Percentiles rank a stretch among this genome's conserved stretches.
These are phyloP conservation scores for Stramonita haemastoma DNA, from an alignment of 2,888 invertebrate species.

Conservation along the genomic window DNA sequence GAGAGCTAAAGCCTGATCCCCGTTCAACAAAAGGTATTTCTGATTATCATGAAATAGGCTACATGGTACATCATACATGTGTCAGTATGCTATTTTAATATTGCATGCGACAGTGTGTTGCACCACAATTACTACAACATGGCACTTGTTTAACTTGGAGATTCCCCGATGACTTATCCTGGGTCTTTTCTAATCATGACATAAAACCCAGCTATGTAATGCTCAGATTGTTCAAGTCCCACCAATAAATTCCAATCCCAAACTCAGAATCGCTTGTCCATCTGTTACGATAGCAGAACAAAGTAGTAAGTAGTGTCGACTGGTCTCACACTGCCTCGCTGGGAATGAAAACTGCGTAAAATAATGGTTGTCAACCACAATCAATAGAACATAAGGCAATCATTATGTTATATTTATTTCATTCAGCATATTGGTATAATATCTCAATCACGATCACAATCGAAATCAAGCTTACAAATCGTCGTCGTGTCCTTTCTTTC, in stretches of 20 bases:
- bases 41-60: background rate
- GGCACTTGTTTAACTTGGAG: too few relatives aligned
- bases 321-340: too few relatives aligned
- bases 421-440: background rate
- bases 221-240: background rate
- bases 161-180: background rate
- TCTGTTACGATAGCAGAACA: background rate
- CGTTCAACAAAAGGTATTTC: background rate
- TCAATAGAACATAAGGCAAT: background rate
- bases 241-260: background rate
- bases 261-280: background rate
- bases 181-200: background rate
- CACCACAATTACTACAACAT: too few relatives aligned
- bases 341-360: background rate
- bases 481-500: constrained; percentile 63
- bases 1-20: too few relatives aligned
- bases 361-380: background rate
- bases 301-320: background rate
- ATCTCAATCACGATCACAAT: constrained; percentile 47
- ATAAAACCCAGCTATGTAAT: background rate
- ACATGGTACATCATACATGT: background rate
- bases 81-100: too few relatives aligned
- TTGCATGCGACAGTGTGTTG: too few relatives aligned
- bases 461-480: constrained; percentile 50
- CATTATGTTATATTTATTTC: background rate